Evolutionary conservation across 2,888 invertebrate genomes (phyloP).

Genomic region (Amblyjoppa proteus): DNA sequence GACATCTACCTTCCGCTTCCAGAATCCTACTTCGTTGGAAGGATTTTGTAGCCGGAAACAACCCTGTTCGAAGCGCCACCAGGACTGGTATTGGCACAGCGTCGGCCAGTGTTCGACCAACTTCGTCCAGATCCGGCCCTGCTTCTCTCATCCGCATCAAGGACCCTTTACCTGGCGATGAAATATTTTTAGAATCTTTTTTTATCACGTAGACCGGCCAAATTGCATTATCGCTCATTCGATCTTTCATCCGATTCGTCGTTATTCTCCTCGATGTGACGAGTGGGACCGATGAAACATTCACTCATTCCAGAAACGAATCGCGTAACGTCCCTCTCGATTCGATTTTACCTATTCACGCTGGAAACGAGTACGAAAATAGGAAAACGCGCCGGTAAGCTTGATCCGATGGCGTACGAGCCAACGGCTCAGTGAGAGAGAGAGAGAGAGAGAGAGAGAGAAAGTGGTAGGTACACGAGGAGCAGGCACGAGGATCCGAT

Average conservation of each 20-base stretch:
- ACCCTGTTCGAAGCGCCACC: no score
- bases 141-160: no score
- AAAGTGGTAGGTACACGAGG: neutral
- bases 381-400: neutral
- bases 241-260: neutral
- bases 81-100: no score
- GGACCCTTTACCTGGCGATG: no score
- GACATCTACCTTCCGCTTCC: no score
- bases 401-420: neutral
- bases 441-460: neutral
- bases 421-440: neutral
- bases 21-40: no score
- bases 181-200: no score
- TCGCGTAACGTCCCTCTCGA: neutral
- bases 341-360: neutral
- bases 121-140: no score
- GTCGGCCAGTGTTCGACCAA: no score
- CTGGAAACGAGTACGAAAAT: neutral
- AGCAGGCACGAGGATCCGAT: slow-evolving; percentile 21
- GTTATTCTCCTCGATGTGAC: neutral
- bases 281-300: neutral
- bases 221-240: slow-evolving; percentile 6
- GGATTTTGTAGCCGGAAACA: no score
- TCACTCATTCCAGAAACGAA: neutral
- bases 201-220: neutral